These are phyloP conservation scores for Chrysaora quinquecirrha DNA, from an alignment of 30 jellyfish, hydroid and myxozoan genomes.

Conservation along the genomic window DNA sequence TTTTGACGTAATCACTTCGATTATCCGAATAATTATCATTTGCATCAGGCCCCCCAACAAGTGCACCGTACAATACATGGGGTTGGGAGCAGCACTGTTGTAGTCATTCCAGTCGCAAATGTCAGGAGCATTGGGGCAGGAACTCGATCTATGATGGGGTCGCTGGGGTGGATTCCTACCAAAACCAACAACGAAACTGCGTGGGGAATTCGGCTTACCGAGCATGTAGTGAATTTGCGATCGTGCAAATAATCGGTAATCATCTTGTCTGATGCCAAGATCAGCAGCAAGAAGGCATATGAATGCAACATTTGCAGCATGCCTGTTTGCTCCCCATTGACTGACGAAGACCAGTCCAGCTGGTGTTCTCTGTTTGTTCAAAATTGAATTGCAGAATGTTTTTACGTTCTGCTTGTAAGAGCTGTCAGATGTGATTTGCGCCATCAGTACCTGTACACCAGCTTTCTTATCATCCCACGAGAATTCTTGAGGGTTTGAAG, in stretches of 20 bases:
- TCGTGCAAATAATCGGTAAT: slow-evolving; percentile 55
- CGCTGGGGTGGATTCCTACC: slow-evolving; percentile 73
- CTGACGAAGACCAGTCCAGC: slow-evolving; percentile 61
- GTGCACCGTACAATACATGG: slow-evolving; percentile 73
- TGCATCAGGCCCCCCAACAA: slow-evolving; percentile 82
- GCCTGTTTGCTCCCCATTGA: slow-evolving; percentile 86
- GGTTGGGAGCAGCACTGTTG: slow-evolving; percentile 46
- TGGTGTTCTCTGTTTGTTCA: slow-evolving; percentile 54
- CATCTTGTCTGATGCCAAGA: slow-evolving; percentile 22
- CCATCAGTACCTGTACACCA: slow-evolving; percentile 63
- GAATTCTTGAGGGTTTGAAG: slow-evolving; percentile 35
- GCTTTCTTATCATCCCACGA: slow-evolving; percentile 89
- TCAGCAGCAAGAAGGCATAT: slow-evolving; percentile 61
- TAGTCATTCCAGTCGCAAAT: slow-evolving; percentile 47
- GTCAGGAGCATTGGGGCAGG: slow-evolving; percentile 69
- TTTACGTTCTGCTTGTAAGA: slow-evolving; percentile 35
- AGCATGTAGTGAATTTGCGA: slow-evolving; percentile 66
- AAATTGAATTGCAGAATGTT: slow-evolving; percentile 45
- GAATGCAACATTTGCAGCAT: slow-evolving; percentile 85
- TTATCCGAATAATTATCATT: slow-evolving; percentile 48
- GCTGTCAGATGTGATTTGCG: slow-evolving; percentile 43
- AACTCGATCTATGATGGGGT: slow-evolving; percentile 76
- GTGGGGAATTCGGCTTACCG: slow-evolving; percentile 56
- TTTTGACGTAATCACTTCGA: slow-evolving; percentile 62
- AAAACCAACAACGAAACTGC: slow-evolving; percentile 83